These are phyloP conservation scores for Tokudaia muenninki DNA, from an alignment of 2,797 vertebrate genomes.

Conservation along the genomic window DNA sequence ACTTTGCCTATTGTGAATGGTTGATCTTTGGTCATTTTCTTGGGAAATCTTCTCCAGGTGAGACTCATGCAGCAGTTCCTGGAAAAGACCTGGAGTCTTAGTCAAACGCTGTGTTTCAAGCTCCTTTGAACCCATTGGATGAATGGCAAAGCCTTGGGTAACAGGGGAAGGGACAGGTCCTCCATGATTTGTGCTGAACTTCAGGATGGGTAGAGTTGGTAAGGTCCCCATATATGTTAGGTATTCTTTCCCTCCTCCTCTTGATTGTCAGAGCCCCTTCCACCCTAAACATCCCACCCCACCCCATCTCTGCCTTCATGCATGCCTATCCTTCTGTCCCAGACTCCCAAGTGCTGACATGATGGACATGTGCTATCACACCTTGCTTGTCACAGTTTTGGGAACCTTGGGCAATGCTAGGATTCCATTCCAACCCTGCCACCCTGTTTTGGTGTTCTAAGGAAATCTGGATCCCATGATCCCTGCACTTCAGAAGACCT, in stretches of 20 bases:
- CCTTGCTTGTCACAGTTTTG: background rate
- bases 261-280: background rate
- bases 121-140: background rate
- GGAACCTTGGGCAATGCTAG: background rate
- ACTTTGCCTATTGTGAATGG: background rate
- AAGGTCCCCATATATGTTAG: accelerated
- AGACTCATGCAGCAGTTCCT: background rate
- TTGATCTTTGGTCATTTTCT: background rate
- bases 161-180: background rate
- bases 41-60: background rate
- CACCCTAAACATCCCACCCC: background rate
- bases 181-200: background rate
- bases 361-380: too few species aligned
- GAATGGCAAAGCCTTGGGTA: background rate
- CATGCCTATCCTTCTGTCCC: background rate
- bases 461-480: background rate
- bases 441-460: background rate
- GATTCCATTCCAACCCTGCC: background rate
- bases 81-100: background rate
- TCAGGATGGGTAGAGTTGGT: background rate
- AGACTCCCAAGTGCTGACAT: background rate
- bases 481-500: background rate
- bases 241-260: background rate
- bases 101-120: background rate
- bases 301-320: background rate